Conservation (phyloP, 2,113 vertebrate genomes). For the Natator depressus region DNA sequence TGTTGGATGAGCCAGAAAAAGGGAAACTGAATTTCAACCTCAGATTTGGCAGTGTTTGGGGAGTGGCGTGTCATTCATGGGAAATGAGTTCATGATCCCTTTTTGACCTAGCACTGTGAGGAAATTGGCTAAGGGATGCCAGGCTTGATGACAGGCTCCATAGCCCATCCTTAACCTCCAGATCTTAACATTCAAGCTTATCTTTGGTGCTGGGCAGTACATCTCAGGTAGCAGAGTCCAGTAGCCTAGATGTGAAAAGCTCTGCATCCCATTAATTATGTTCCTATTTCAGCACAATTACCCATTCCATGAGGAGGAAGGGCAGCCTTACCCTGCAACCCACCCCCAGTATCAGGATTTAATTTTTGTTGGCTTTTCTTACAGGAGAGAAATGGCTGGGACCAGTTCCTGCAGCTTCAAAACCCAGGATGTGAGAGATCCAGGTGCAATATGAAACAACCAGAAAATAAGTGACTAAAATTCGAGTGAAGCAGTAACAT, state of each 20-base stretch:
- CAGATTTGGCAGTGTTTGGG: background rate
- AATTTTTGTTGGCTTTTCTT: constrained; percentile 38
- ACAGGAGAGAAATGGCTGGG: constrained; percentile 83
- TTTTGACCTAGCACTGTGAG: background rate
- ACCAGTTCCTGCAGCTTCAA: constrained; percentile 62
- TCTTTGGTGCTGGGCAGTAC: background rate
- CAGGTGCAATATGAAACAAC: background rate
- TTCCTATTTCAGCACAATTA: background rate
- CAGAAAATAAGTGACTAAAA: background rate
- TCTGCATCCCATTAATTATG: background rate
- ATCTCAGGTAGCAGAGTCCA: background rate
- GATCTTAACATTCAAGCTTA: background rate
- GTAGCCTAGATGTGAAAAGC: background rate
- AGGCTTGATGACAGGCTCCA: background rate
- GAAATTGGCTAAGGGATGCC: background rate
- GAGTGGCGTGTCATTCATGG: background rate
- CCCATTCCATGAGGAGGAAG: background rate
- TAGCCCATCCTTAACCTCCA: background rate
- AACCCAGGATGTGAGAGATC: constrained; percentile 61
- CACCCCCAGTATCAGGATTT: background rate
- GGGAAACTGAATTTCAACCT: background rate
- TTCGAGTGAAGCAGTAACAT: background rate
- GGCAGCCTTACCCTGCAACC: background rate
- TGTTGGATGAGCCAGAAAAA: background rate
- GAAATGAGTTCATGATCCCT: background rate